Evolutionary conservation across 1,140 invertebrate species (phyloP).

Genomic region (Drosophila saltans): DNA sequence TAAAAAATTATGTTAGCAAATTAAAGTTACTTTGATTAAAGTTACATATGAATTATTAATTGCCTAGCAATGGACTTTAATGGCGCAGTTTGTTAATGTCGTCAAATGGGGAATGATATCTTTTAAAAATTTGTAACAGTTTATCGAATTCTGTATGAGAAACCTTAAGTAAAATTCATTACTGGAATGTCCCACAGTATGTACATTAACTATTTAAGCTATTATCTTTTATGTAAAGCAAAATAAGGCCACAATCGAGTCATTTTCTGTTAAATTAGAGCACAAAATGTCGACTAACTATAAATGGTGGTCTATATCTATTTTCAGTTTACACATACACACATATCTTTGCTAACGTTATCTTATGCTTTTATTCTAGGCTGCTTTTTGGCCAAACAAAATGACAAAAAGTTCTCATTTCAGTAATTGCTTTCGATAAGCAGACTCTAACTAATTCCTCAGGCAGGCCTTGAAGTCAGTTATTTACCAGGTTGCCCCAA

Average conservation of each 20-base stretch:
- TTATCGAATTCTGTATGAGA: too few relatives aligned
- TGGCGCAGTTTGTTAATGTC: background rate
- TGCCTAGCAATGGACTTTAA: background rate
- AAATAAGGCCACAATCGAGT: too few relatives aligned
- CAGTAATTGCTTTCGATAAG: constrained; percentile 1
- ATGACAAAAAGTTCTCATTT: background rate
- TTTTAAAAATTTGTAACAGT: too few relatives aligned
- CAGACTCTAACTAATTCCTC: background rate
- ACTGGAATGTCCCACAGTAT: too few relatives aligned
- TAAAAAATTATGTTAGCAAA: background rate
- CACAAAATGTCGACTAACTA: too few relatives aligned
- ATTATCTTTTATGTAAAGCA: too few relatives aligned
- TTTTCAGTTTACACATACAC: too few relatives aligned
- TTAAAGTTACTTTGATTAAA: background rate
- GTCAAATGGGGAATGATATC: too few relatives aligned
- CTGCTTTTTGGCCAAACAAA: background rate
- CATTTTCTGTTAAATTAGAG: too few relatives aligned
- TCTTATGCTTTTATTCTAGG: background rate
- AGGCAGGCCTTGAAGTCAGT: background rate
- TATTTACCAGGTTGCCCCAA: constrained; percentile 2
- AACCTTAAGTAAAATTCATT: too few relatives aligned
- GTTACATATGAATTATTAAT: background rate
- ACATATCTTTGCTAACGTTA: background rate
- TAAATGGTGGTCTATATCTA: too few relatives aligned
- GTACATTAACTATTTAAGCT: too few relatives aligned